phyloP scores from a whole-genome alignment of 2,113 vertebrate genomes.

The Datnioides undecimradiatus region DNA sequence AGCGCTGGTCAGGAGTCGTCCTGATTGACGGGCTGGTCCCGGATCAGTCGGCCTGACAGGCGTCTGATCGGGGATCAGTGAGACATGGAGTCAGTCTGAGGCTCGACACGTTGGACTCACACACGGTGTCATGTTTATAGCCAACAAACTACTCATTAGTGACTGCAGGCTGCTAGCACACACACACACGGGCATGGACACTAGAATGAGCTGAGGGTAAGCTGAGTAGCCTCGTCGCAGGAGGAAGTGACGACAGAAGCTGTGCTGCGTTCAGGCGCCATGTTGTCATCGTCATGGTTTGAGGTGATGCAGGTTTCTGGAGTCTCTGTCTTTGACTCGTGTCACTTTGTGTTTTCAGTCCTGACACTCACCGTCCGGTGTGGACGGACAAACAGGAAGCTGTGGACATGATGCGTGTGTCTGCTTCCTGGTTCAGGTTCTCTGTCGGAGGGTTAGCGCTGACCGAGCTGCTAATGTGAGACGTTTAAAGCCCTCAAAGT shows the following conservation, averaged over 20 bases:
- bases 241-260: no score
- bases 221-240: no score
- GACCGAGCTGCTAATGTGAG: constrained; percentile 65
- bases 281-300: no score
- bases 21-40: constrained; percentile 21
- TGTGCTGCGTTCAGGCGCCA: no score
- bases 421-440: constrained; percentile 21
- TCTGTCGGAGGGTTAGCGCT: constrained; percentile 55
- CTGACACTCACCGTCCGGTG: no score
- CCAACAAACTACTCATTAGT: constrained; percentile 28
- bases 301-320: no score
- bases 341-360: not conserved
- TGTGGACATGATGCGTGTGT: not conserved
- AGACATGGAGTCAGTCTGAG: not conserved
- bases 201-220: no score
- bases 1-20: not conserved
- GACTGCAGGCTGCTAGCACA: constrained; percentile 15
- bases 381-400: constrained; percentile 6
- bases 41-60: constrained; percentile 17
- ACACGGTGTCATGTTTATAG: constrained; percentile 24
- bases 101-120: not conserved
- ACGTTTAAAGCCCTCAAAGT: constrained; percentile 60
- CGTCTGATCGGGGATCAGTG: constrained; percentile 51
- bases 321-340: no score
- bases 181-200: not conserved